A percentile compares a stretch with the other conserved stretches of the same genome.
phyloP scores from a whole-genome alignment of 2,888 invertebrate genomes.

The Panzeria rudis region DNA sequence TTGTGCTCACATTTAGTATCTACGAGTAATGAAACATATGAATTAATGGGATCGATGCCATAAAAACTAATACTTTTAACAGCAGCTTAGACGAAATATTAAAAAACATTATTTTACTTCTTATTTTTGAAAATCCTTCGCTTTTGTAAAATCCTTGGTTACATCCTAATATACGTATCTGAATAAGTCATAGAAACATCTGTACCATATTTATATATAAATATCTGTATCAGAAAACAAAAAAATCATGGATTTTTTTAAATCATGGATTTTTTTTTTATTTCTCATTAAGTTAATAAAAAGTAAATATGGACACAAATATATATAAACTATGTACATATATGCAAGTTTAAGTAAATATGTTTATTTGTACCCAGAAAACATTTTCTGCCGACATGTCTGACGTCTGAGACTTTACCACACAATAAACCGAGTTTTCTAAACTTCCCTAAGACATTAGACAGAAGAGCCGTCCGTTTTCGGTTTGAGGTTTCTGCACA shows the following conservation, averaged over 20 bases:
- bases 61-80: conserved; percentile 9
- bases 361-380: not conserved
- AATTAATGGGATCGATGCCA: not conserved
- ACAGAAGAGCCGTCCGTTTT: too few relatives aligned
- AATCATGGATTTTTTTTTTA: conserved; percentile 32
- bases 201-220: not conserved
- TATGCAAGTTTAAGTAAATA: not conserved
- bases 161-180: conserved; percentile 54
- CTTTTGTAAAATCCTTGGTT: conserved; percentile 26
- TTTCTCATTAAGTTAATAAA: conserved; percentile 65
- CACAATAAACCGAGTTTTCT: too few relatives aligned
- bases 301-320: conserved; percentile 12
- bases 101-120: too few relatives aligned
- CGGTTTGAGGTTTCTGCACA: too few relatives aligned
- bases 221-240: not conserved
- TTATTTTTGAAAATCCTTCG: not conserved
- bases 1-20: too few relatives aligned
- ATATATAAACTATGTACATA: not conserved
- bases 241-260: conserved; percentile 6
- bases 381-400: too few relatives aligned
- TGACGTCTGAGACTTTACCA: too few relatives aligned
- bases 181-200: not conserved
- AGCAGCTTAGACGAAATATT: too few relatives aligned
- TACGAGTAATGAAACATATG: not conserved
- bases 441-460: too few relatives aligned